These are phyloP conservation scores for Sarcophaga bullata DNA, from an alignment of 1,140 invertebrate genomes.

Conservation along the genomic window DNA sequence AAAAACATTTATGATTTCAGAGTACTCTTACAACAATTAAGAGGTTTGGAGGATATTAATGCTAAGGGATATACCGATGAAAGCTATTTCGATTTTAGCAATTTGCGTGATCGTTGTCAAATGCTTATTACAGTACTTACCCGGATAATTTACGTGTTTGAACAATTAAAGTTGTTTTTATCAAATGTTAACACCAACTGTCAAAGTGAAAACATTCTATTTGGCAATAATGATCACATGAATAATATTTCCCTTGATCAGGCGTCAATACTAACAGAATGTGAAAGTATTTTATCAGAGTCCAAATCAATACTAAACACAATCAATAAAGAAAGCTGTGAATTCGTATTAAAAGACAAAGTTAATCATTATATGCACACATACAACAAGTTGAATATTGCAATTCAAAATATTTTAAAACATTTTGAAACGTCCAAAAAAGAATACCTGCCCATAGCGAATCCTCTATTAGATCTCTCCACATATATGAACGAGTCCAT, in stretches of 20 bases:
- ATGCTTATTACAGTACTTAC: slow-evolving; percentile 50
- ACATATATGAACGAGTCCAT: slow-evolving; percentile 35
- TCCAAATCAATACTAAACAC: slow-evolving; percentile 46
- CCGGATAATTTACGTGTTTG: slow-evolving; percentile 51
- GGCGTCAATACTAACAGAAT: slow-evolving; percentile 45
- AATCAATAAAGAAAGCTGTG: slow-evolving; percentile 44
- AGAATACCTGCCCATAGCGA: slow-evolving; percentile 54
- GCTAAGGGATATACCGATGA: not conserved
- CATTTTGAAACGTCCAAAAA: slow-evolving; percentile 40
- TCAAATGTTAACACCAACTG: slow-evolving; percentile 51
- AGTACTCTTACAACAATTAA: slow-evolving; percentile 55
- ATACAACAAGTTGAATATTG: slow-evolving; percentile 46
- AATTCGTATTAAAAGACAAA: slow-evolving; percentile 48
- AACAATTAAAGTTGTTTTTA: slow-evolving; percentile 55
- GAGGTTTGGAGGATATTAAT: slow-evolving; percentile 49
- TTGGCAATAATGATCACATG: not conserved
- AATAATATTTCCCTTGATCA: too few species aligned
- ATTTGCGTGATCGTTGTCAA: slow-evolving; percentile 36
- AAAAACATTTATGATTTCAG: slow-evolving; percentile 63
- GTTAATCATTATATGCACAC: slow-evolving; percentile 44
- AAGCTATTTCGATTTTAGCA: slow-evolving; percentile 22
- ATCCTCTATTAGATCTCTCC: slow-evolving; percentile 51
- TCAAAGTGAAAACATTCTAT: slow-evolving; percentile 11
- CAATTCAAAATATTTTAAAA: slow-evolving; percentile 46
- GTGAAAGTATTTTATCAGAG: slow-evolving; percentile 46